Evolutionary conservation across 1,140 invertebrate species (phyloP).

Genomic region (Drosophila saltans): DNA sequence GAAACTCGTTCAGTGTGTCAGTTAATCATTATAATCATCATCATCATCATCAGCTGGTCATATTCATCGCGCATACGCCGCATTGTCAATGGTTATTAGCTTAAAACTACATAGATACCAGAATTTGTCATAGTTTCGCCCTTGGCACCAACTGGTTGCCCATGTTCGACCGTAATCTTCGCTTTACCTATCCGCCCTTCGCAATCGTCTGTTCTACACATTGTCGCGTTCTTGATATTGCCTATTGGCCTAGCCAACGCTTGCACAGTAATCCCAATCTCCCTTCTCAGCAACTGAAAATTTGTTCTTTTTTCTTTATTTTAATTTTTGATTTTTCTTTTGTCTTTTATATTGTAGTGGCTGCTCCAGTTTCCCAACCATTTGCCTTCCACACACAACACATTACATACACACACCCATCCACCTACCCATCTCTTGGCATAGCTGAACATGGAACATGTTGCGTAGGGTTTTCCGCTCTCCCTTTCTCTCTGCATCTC

Average conservation of each 20-base stretch:
- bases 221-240: constrained; percentile 71
- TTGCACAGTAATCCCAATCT: not conserved
- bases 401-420: constrained; percentile 18
- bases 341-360: constrained; percentile 31
- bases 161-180: constrained; percentile 49
- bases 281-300: constrained; percentile 59
- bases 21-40: constrained; percentile 61
- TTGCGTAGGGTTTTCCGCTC: constrained; percentile 69
- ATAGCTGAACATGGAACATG: constrained; percentile 74
- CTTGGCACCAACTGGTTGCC: constrained; percentile 69
- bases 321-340: not conserved
- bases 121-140: constrained; percentile 28
- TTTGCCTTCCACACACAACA: not conserved
- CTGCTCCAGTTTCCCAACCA: constrained; percentile 56
- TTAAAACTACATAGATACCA: not conserved
- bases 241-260: constrained; percentile 63
- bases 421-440: constrained; percentile 8
- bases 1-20: constrained; percentile 80
- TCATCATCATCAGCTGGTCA: constrained; percentile 50
- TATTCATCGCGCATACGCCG: constrained; percentile 76
- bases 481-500: not conserved
- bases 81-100: constrained; percentile 69
- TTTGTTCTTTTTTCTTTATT: constrained; percentile 53
- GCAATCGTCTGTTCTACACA: not conserved
- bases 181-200: constrained; percentile 34